Base-by-base conservation (phyloP, 2,888 invertebrate species). In the Iselma pallidipennis region DNA sequence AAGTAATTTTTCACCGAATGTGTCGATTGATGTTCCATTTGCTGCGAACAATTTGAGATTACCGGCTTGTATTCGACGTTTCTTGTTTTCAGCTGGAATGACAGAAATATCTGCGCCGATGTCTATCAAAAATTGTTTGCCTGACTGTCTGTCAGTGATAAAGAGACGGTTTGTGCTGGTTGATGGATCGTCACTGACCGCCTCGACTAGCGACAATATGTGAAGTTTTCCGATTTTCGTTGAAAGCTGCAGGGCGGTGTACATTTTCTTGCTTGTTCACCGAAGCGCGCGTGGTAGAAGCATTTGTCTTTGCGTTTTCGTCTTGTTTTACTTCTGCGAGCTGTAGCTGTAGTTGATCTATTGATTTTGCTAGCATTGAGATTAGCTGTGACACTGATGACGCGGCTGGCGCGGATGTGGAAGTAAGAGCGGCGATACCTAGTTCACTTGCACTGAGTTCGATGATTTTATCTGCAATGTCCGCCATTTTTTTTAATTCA, bases 401-500 rank as follows among this genome's bases (percentile, higher is more conserved):
- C 19, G 21, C 25, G 23, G 14, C 5, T 16, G 45, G 37, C 21
- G 25, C 23, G 5, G 10, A 7, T 12, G 16, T 10, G 29, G n/a
- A n/a, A n/a, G n/a, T n/a, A n/a, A n/a, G 2, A 23, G 29, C 19
- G 25, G 37, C 42, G 45, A 25, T 51, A 1, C 16, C 16, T 12
- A 9, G 49, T 10, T 48, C 7, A 16, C 52, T 16, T 14, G 14
- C 16, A 14, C 23, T 21, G n/a, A 63, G 37, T 57, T 63, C 51
- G 16, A 19, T 21, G 19, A 64, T 54, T 48, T 64, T 64, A 42
- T 65, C 65, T 16, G 65, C 65, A 21, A 63, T 58, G 33, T 9
- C 3, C 12, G 59, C 55, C 26, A 65, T 26, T 9, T 62, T 55
- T 10, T 49, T 55, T 10, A 59, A 42, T 23, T 25, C 57, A 12